Conservation (phyloP, 2,797 vertebrate species). For the Enteromius radiatus region DNA sequence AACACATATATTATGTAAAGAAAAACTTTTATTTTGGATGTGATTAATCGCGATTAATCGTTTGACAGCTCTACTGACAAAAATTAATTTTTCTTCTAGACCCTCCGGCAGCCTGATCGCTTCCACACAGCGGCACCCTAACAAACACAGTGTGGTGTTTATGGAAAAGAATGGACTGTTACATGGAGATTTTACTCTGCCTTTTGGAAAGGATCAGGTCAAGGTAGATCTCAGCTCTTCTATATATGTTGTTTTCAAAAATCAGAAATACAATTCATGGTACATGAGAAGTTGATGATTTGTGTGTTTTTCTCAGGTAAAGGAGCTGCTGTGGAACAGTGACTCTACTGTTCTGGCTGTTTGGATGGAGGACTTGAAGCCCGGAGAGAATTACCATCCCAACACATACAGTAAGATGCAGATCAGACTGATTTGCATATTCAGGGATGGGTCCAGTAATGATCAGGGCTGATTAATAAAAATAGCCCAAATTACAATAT, state of each 20-base stretch:
- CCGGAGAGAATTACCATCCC: conserved; percentile 65
- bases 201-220: conserved; percentile 83
- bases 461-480: background rate
- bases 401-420: conserved; percentile 80
- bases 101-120: conserved; percentile 92
- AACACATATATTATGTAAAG: no score
- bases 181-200: conserved; percentile 93
- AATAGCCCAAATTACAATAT: background rate
- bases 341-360: conserved; percentile 89
- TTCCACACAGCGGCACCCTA: conserved; percentile 87
- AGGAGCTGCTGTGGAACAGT: conserved; percentile 91
- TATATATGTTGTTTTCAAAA: background rate
- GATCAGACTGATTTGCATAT: background rate
- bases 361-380: conserved; percentile 87
- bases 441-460: background rate
- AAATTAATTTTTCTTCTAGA: conserved; percentile 71
- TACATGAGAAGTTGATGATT: background rate
- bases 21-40: no score
- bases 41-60: no score
- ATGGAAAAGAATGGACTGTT: conserved; percentile 97
- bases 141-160: conserved; percentile 93
- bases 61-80: no score
- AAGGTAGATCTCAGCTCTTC: conserved; percentile 73
- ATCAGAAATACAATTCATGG: background rate
- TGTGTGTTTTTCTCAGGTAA: conserved; percentile 78